phyloP scores from a whole-genome alignment of 2,113 vertebrate species.

The Eublepharis macularius region DNA sequence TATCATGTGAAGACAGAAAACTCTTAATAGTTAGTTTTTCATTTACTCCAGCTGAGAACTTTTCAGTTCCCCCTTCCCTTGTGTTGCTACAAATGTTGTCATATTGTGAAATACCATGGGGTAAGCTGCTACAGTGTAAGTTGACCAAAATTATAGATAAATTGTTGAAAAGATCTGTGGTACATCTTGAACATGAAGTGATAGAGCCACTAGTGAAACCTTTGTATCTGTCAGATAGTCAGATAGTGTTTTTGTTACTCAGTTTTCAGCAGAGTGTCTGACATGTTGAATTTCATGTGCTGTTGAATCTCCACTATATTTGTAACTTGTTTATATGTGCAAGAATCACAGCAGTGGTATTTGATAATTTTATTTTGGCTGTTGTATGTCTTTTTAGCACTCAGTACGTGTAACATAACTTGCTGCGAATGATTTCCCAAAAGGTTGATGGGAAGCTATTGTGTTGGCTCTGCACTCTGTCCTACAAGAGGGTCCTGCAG shows the following conservation, averaged over 20 bases:
- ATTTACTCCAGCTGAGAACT: background rate
- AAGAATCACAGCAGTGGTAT: constrained; percentile 12
- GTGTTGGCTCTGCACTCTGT: constrained; percentile 98
- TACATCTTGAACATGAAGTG: background rate
- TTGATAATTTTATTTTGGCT: constrained; percentile 17
- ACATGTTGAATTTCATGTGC: background rate
- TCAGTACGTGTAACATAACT: constrained; percentile 31
- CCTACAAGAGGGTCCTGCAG: constrained; percentile 96
- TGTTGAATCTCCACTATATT: background rate
- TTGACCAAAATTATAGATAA: background rate
- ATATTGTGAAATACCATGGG: background rate
- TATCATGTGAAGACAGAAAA: too few relatives aligned
- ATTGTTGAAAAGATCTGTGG: background rate
- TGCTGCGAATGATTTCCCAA: constrained; percentile 55
- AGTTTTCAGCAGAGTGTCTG: background rate
- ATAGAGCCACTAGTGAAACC: background rate
- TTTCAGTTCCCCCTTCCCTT: background rate
- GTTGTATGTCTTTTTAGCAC: constrained; percentile 14
- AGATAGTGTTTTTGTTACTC: background rate
- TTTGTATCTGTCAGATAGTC: too few relatives aligned
- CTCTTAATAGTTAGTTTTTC: too few relatives aligned
- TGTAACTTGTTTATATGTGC: background rate
- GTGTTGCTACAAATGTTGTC: background rate
- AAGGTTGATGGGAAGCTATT: constrained; percentile 97
- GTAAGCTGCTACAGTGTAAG: background rate